phyloP scores from a whole-genome alignment of 2,113 vertebrate species.

The Psilopogon haemacephalus region DNA sequence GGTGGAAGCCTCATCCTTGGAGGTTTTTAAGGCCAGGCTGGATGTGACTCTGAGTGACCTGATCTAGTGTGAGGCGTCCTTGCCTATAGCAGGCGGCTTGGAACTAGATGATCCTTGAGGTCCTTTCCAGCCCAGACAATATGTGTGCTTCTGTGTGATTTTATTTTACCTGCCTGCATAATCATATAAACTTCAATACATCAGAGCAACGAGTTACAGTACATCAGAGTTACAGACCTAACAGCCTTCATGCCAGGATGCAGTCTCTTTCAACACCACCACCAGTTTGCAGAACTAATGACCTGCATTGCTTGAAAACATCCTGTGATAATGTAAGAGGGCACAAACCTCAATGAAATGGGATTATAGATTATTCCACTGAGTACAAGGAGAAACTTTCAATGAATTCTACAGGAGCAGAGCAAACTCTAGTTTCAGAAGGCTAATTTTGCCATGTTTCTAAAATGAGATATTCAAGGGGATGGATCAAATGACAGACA shows the following conservation, averaged over 20 bases:
- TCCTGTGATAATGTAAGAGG: background rate
- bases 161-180: background rate
- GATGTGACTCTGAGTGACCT: no score
- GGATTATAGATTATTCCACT: background rate
- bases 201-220: background rate
- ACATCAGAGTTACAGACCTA: background rate
- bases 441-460: background rate
- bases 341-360: background rate
- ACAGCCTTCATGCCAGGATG: background rate
- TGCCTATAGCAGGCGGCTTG: no score
- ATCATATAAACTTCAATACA: background rate
- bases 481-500: accelerated
- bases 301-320: background rate
- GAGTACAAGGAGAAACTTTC: background rate
- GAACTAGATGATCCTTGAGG: no score
- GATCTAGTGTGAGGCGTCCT: no score
- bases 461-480: background rate
- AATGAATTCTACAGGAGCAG: background rate
- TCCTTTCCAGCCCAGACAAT: no score
- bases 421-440: background rate
- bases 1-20: no score
- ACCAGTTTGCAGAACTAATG: no score
- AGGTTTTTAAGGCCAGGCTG: no score
- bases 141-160: no score
- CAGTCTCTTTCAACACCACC: no score